These are phyloP conservation scores for Cathartes aura DNA, from an alignment of 2,113 vertebrate species.

Conservation along the genomic window DNA sequence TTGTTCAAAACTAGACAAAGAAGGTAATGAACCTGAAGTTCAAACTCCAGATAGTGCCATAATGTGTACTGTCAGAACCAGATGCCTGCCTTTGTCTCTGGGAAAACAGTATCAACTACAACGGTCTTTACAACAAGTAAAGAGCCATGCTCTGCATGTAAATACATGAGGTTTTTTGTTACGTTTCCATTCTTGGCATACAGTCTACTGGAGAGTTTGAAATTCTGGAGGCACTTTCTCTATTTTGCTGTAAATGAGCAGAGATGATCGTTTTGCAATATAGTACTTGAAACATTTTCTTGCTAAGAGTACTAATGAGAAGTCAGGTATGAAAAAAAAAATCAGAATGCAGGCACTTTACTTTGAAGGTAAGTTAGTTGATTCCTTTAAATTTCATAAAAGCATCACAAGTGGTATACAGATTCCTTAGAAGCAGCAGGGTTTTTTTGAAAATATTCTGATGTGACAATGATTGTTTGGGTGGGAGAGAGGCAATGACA, in stretches of 20 bases:
- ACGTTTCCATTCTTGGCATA: not conserved
- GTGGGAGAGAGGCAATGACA: not conserved
- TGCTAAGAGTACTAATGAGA: not conserved
- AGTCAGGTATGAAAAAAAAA: not conserved
- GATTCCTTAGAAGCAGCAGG: not conserved
- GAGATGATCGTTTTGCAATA: not conserved
- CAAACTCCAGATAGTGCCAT: not conserved
- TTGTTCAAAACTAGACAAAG: not conserved
- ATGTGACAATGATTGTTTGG: not conserved
- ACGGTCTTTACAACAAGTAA: not conserved
- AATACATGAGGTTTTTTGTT: not conserved
- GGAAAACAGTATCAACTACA: not conserved
- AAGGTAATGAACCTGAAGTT: not conserved
- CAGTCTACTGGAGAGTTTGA: not conserved
- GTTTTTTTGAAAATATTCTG: not conserved
- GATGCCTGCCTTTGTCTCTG: not conserved
- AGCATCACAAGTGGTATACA: not conserved
- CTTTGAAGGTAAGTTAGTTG: not conserved
- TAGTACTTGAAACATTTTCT: not conserved
- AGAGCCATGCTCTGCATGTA: not conserved
- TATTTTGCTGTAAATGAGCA: not conserved
- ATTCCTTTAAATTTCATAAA: not conserved
- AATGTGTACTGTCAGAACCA: not conserved
- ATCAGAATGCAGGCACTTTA: not conserved
- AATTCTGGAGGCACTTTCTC: not conserved